These are phyloP conservation scores for Pyxicephalus adspersus DNA, from an alignment of 2,113 vertebrate species.

Conservation along the genomic window DNA sequence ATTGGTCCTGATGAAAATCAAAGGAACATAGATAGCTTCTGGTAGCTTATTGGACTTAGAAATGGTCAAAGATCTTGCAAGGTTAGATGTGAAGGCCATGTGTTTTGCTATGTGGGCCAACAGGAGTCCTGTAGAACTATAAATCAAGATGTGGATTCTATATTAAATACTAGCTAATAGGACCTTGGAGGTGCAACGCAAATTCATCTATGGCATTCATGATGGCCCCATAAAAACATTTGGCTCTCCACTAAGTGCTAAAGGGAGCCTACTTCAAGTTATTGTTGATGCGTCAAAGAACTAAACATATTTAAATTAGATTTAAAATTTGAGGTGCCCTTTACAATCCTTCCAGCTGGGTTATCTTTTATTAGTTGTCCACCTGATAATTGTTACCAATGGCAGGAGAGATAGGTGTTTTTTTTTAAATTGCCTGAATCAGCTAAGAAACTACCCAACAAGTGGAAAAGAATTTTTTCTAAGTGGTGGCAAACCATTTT, in stretches of 20 bases:
- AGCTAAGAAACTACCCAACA: too few relatives aligned
- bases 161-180: conserved; percentile 7
- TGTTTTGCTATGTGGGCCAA: neutral
- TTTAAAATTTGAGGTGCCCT: too few relatives aligned
- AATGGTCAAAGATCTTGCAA: conserved; percentile 8
- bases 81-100: conserved; percentile 10
- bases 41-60: neutral
- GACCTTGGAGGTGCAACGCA: neutral
- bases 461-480: too few relatives aligned
- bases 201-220: conserved; percentile 20
- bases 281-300: too few relatives aligned
- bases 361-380: too few relatives aligned
- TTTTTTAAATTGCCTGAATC: too few relatives aligned
- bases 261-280: neutral
- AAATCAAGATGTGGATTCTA: neutral
- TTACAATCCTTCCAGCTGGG: too few relatives aligned
- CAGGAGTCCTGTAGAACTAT: neutral
- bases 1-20: neutral
- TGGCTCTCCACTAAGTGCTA: neutral
- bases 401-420: too few relatives aligned
- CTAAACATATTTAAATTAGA: too few relatives aligned
- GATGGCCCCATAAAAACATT: neutral
- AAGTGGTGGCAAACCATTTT: too few relatives aligned
- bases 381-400: too few relatives aligned
- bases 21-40: neutral